A percentile compares a stretch with the other conserved stretches of the same genome.
Conservation (phyloP, 2,888 invertebrate genomes). For the Allophyes oxyacanthae region DNA sequence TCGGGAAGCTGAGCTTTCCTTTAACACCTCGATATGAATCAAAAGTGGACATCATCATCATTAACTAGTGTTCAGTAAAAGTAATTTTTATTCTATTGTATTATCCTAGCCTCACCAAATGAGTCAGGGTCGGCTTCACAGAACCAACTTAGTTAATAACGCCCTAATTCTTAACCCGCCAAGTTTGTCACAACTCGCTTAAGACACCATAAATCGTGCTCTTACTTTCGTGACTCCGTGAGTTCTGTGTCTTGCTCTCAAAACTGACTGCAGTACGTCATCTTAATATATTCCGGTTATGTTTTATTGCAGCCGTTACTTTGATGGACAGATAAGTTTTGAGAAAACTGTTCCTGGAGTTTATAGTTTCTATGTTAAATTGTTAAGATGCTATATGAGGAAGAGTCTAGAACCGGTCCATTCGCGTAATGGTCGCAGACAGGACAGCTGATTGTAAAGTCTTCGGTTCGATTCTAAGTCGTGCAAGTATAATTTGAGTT, state of each 20-base stretch:
- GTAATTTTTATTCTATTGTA: too few species aligned
- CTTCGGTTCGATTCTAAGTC: too few species aligned
- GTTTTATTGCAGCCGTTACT: constrained; percentile 65
- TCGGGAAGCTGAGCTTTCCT: too few species aligned
- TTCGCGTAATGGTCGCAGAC: too few species aligned
- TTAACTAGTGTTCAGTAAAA: too few species aligned
- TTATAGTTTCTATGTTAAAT: constrained; percentile 37
- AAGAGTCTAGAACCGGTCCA: neutral
- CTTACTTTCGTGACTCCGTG: constrained; percentile 71
- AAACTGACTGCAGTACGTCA: constrained; percentile 63
- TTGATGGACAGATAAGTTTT: constrained; percentile 63
- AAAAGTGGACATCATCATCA: too few species aligned
- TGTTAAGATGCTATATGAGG: neutral
- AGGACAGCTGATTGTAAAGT: too few species aligned
- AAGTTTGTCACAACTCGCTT: constrained; percentile 43
- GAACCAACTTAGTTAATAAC: too few species aligned
- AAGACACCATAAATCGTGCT: constrained; percentile 52
- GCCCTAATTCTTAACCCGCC: constrained; percentile 20
- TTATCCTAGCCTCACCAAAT: too few species aligned
- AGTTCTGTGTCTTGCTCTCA: constrained; percentile 57
- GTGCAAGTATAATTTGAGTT: too few species aligned
- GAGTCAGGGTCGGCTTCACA: too few species aligned
- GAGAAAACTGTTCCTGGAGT: constrained; percentile 46
- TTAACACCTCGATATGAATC: too few species aligned
- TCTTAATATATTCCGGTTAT: constrained; percentile 66